A percentile compares a stretch with the other conserved stretches of the same genome.
Conservation (phyloP, 2,797 vertebrate genomes). For the Coendou prehensilis region DNA sequence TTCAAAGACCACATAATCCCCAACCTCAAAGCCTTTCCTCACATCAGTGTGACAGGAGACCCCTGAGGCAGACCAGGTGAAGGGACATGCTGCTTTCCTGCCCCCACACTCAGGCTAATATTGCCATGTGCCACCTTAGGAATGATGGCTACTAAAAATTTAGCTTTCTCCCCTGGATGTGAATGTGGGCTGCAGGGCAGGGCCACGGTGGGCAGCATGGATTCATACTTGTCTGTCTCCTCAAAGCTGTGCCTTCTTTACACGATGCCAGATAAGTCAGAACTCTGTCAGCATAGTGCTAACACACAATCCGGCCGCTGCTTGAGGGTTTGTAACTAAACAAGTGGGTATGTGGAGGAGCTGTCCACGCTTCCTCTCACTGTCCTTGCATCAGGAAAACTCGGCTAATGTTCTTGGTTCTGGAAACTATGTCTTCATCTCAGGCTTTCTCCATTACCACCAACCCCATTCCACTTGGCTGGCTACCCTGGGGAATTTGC, state of each 20-base stretch:
- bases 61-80: background rate
- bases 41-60: background rate
- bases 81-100: background rate
- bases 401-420: background rate
- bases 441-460: conserved; percentile 64
- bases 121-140: background rate
- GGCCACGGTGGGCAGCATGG: rapidly evolving
- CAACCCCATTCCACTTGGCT: conserved; percentile 10
- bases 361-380: background rate
- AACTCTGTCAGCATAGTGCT: background rate
- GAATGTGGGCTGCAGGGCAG: rapidly evolving
- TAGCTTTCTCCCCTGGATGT: background rate
- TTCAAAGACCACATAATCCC: background rate
- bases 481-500: conserved; percentile 44
- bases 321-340: background rate
- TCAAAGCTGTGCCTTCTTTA: background rate
- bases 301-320: background rate
- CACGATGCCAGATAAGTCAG: background rate
- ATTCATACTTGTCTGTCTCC: background rate
- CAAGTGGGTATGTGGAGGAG: background rate
- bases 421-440: conserved; percentile 62
- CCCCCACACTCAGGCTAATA: background rate
- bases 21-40: background rate
- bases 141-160: background rate
- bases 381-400: background rate